Conservation (phyloP, 2,113 vertebrate genomes). For the Ginglymostoma cirratum region DNA sequence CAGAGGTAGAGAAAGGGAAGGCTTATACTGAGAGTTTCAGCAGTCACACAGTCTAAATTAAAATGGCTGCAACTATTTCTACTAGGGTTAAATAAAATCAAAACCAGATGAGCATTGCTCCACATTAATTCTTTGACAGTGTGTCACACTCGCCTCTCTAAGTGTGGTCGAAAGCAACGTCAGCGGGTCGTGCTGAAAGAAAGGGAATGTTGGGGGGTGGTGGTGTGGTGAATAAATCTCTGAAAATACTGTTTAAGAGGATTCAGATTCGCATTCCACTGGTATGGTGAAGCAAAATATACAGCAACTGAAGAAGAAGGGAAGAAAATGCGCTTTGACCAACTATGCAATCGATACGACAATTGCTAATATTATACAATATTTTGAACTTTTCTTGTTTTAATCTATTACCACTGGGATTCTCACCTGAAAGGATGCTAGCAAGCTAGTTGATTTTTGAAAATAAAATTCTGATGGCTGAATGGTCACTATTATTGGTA, state of each 20-base stretch:
- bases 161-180: not conserved
- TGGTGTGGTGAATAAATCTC: not conserved
- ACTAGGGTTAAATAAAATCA: not conserved
- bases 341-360: not conserved
- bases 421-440: not conserved
- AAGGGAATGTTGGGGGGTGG: not conserved
- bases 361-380: not conserved
- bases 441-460: not conserved
- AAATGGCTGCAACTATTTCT: constrained; percentile 26
- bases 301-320: not conserved
- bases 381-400: not conserved
- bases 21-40: not conserved
- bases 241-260: not conserved
- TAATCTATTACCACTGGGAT: not conserved
- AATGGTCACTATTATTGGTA: not conserved
- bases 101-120: constrained; percentile 19
- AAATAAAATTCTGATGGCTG: not conserved
- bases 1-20: not conserved
- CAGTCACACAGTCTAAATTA: not conserved
- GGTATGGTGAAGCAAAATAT: not conserved
- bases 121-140: not conserved
- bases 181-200: not conserved
- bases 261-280: not conserved
- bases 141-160: not conserved
- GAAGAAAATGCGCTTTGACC: not conserved